A percentile compares a stretch with the other conserved stretches of the same genome.
Evolutionary conservation across 2,797 vertebrate genomes (phyloP).

Genomic region (Alectoris magna): DNA sequence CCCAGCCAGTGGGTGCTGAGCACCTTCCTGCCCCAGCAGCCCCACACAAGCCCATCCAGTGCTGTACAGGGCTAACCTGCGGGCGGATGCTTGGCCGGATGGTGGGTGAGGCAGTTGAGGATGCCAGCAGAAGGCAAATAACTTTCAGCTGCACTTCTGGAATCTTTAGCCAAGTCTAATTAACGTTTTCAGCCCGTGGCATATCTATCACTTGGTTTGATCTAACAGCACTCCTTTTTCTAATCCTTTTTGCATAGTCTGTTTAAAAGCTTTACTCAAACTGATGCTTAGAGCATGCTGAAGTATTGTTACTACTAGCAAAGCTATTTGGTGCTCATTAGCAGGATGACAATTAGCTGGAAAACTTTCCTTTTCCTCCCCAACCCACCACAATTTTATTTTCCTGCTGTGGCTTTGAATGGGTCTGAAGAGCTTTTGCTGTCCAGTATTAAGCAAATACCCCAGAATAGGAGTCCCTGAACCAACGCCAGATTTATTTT

Average conservation of each 20-base stretch:
- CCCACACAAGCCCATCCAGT: neutral
- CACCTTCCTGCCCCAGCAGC: neutral
- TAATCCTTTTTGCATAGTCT: neutral
- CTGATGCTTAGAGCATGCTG: neutral
- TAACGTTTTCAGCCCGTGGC: neutral
- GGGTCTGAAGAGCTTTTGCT: neutral
- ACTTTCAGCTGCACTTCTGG: neutral
- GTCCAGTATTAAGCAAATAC: neutral
- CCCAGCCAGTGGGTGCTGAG: rapidly evolving
- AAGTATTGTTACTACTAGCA: neutral
- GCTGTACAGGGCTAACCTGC: neutral
- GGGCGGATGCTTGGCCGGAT: neutral
- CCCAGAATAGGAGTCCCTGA: neutral
- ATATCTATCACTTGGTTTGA: neutral
- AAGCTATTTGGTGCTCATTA: neutral
- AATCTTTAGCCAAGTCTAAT: conserved; percentile 9
- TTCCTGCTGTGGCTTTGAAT: neutral
- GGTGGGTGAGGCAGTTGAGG: no score
- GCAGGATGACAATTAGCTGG: neutral
- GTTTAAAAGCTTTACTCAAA: neutral
- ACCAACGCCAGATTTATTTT: neutral
- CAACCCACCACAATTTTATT: neutral
- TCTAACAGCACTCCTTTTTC: neutral
- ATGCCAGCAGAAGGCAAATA: neutral
- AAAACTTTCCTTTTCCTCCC: neutral